Conservation (phyloP, 2,888 invertebrate genomes). For the Acholoe squamosa region DNA sequence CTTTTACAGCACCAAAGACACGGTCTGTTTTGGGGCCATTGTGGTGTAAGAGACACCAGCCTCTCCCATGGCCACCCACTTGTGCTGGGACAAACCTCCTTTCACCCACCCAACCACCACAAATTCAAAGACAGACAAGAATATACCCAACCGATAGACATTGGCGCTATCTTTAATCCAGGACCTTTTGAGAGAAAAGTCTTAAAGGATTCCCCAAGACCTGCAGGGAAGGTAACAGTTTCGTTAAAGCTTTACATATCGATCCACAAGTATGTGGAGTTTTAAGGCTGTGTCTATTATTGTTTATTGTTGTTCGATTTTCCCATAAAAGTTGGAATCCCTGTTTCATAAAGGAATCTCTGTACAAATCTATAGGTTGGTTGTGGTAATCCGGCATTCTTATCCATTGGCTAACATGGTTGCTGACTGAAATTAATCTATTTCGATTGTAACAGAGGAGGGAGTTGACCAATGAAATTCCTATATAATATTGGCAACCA, state of each 20-base stretch:
- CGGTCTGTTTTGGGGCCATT: background rate
- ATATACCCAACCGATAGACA: background rate
- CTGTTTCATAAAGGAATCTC: too few relatives aligned
- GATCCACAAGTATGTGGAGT: background rate
- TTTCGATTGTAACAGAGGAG: too few relatives aligned
- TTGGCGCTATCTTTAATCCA: background rate
- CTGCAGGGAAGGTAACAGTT: background rate
- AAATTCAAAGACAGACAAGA: background rate
- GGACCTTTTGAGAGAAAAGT: background rate
- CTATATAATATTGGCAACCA: too few relatives aligned
- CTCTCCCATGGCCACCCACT: background rate
- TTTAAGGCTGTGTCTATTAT: background rate
- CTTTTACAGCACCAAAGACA: background rate
- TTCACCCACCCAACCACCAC: background rate
- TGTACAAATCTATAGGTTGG: too few relatives aligned
- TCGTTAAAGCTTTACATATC: background rate
- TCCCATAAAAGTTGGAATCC: too few relatives aligned
- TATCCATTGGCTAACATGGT: too few relatives aligned
- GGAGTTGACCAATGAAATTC: too few relatives aligned
- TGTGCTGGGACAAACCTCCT: background rate
- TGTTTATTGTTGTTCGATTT: background rate
- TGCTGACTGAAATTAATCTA: too few relatives aligned
- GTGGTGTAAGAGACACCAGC: slow-evolving; percentile 1
- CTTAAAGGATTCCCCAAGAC: background rate
- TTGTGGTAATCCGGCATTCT: too few relatives aligned